Base-by-base conservation (phyloP, 2,113 vertebrate species). In the Cathartes aura region DNA sequence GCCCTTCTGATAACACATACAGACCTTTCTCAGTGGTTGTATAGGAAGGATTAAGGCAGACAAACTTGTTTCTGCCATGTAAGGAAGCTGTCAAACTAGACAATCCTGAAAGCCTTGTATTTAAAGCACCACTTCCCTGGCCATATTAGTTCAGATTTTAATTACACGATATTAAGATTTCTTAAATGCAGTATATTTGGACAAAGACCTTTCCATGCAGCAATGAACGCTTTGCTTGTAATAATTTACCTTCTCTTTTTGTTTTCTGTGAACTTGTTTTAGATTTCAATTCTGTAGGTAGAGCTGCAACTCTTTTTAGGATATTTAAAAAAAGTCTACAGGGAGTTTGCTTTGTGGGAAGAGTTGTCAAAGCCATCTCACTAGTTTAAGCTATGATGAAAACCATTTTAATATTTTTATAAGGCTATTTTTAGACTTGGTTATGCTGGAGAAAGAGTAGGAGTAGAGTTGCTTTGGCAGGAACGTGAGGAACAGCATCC, bases 51-150 rank as follows among this genome's bases (percentile, higher is more conserved):
- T 62, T 85, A 70, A 93, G 79, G 92, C 58, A 76, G 92, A 90
- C 87, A 94, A 58, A 95, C 93, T 64, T 0, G 75, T 96, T 97
- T 86, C 78, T 93, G 67, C 89, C 24, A 6, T 63, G 42, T 88
- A 59, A 88, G 89, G 70, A 36, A 83, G 73, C 22, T 86, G 91
- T 73, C 81, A 55, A 27, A 97, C 97, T 47, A 94, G 96, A 90
- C 89, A 74, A 64, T 95, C 93, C 82, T 96, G 95, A 96, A 97
- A 91, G 52, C 87, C 95, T 93, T 96, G 94, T 93, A 94, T 91
- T 91, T 59, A 82, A 90, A 84, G 50, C 72, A 70, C 22, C 5
- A 15, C 62, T 91, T 96, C 70, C 73, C 53, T 90, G 81, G 36
- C 82, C 42, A 7, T 82, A 72, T 85, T 89, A 58, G 29, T 93